A percentile compares a stretch with the other conserved stretches of the same genome.
These are phyloP conservation scores for Garra rufa DNA, from an alignment of 2,113 vertebrate species.

Conservation along the genomic window DNA sequence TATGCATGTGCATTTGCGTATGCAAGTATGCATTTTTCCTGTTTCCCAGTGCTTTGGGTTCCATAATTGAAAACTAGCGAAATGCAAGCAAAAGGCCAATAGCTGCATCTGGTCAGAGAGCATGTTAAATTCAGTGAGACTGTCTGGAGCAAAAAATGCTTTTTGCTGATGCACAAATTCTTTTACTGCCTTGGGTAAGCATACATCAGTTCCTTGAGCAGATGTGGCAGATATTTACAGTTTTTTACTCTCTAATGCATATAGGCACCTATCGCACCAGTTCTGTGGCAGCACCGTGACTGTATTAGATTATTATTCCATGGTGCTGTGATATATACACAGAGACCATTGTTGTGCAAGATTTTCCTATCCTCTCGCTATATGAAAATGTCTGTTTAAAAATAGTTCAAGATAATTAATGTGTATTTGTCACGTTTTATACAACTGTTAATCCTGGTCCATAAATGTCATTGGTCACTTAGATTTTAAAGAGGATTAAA, in stretches of 20 bases:
- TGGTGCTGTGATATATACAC: background rate
- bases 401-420: background rate
- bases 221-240: conserved; percentile 49
- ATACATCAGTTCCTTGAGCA: conserved; percentile 29
- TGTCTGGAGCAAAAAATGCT: conserved; percentile 43
- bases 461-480: background rate
- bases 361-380: background rate
- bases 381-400: background rate
- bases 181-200: conserved; percentile 41
- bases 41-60: conserved; percentile 18
- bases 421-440: background rate
- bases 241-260: conserved; percentile 72
- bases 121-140: conserved; percentile 42
- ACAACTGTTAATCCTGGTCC: background rate
- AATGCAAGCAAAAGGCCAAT: conserved; percentile 19
- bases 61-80: conserved; percentile 35
- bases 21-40: conserved; percentile 40
- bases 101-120: conserved; percentile 38
- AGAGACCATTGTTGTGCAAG: background rate
- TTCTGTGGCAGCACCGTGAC: background rate
- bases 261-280: conserved; percentile 41
- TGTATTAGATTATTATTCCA: conserved; percentile 4
- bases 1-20: conserved; percentile 47
- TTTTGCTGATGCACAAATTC: conserved; percentile 65
- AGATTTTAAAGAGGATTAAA: too few relatives aligned